Evolutionary conservation across 2,113 vertebrate species (phyloP).

Genomic region (Onychostruthus taczanowskii): DNA sequence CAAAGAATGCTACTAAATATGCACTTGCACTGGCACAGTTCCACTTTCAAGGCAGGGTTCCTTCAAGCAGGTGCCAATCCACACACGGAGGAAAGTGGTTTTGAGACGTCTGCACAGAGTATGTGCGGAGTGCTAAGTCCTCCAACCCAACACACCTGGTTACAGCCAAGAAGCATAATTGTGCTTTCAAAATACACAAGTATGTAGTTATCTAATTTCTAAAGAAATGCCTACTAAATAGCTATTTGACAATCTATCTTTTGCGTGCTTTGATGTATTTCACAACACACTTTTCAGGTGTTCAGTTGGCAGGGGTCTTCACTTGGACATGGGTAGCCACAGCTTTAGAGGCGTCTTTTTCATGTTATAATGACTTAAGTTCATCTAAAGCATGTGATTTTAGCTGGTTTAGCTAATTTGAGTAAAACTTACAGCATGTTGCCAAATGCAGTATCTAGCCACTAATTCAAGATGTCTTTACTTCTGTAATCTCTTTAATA

Average conservation of each 20-base stretch:
- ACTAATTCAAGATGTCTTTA: neutral
- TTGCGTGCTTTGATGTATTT: neutral
- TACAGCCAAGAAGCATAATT: neutral
- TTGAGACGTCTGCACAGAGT: neutral
- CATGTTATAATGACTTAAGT: neutral
- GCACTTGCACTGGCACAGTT: neutral
- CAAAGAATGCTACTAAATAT: neutral
- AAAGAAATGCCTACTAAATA: neutral
- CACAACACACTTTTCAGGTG: neutral
- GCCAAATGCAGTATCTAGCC: neutral
- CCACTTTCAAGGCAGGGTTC: neutral
- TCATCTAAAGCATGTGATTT: neutral
- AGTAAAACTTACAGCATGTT: fast-evolving
- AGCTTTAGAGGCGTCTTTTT: neutral
- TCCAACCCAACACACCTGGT: neutral
- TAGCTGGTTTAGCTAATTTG: neutral
- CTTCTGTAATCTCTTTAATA: neutral
- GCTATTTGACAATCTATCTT: neutral
- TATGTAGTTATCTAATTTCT: neutral
- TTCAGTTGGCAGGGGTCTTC: neutral
- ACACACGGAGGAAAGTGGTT: neutral
- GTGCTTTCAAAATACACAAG: neutral
- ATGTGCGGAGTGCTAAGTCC: too few relatives aligned
- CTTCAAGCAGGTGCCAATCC: neutral
- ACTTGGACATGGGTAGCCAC: neutral